Percentiles rank a stretch among this genome's conserved stretches.
These are phyloP conservation scores for Callaeas wilsoni DNA, from an alignment of 2,113 vertebrate genomes.

Conservation along the genomic window DNA sequence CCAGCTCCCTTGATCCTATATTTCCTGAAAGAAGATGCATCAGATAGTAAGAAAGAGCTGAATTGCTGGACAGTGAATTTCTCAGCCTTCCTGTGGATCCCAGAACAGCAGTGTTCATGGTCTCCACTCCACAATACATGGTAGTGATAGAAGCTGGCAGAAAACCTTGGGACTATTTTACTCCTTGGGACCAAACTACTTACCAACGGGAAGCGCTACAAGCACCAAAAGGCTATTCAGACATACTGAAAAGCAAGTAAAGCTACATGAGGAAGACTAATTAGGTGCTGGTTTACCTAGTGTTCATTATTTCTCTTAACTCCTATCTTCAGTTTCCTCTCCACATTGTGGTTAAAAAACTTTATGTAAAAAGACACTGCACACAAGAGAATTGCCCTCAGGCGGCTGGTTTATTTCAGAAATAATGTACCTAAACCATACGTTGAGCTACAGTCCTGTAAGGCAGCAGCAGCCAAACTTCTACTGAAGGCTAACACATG, in stretches of 20 bases:
- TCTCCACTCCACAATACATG: neutral
- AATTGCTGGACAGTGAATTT: neutral
- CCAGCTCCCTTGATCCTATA: neutral
- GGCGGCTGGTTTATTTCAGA: neutral
- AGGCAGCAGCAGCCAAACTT: neutral
- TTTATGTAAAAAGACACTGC: neutral
- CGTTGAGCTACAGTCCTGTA: neutral
- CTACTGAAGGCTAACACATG: neutral
- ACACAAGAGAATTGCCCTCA: neutral
- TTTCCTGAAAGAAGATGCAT: neutral
- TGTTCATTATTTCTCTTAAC: neutral
- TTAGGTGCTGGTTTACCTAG: neutral
- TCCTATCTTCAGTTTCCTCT: neutral
- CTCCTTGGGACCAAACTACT: neutral
- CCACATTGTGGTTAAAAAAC: neutral
- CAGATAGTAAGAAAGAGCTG: neutral
- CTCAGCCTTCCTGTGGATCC: neutral
- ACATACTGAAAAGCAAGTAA: neutral
- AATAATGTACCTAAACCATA: neutral
- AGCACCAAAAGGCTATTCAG: neutral
- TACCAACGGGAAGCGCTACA: neutral
- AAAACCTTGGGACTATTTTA: neutral
- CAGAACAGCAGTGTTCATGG: neutral
- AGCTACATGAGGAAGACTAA: neutral
- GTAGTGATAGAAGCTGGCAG: neutral